A percentile compares a stretch with the other conserved stretches of the same genome.
phyloP scores from a whole-genome alignment of 2,797 vertebrate species.

The Apodemus agrarius region DNA sequence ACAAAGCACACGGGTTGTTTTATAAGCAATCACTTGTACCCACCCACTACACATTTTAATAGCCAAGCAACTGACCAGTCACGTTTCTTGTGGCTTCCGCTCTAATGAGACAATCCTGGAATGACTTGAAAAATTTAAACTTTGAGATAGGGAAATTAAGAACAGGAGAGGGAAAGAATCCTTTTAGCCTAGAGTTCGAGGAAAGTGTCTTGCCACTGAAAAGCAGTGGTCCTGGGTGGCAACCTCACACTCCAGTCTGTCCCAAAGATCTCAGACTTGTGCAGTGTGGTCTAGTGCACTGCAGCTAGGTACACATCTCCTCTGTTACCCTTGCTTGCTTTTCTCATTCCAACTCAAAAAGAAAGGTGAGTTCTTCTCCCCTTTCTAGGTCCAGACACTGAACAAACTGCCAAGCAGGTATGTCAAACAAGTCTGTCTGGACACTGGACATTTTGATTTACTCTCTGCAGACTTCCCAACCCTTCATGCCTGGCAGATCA shows the following conservation, averaged over 20 bases:
- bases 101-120: background rate
- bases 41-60: background rate
- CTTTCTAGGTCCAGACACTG: background rate
- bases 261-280: background rate
- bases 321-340: background rate
- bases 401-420: background rate
- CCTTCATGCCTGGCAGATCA: background rate
- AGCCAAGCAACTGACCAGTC: background rate
- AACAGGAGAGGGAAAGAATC: background rate
- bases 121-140: no score
- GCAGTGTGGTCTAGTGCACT: no score
- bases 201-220: background rate
- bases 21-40: background rate
- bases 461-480: background rate
- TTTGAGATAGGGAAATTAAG: background rate
- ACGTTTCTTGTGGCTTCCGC: background rate
- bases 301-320: background rate
- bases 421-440: background rate
- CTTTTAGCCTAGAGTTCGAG: background rate
- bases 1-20: background rate
- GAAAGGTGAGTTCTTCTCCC: no score
- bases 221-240: background rate
- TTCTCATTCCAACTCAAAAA: background rate
- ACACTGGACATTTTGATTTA: background rate
- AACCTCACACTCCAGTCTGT: background rate